Evolutionary conservation across 2,797 vertebrate species (phyloP), one percentile per base, ranked within the genome.

Genomic region (Cyprinella venusta): DNA sequence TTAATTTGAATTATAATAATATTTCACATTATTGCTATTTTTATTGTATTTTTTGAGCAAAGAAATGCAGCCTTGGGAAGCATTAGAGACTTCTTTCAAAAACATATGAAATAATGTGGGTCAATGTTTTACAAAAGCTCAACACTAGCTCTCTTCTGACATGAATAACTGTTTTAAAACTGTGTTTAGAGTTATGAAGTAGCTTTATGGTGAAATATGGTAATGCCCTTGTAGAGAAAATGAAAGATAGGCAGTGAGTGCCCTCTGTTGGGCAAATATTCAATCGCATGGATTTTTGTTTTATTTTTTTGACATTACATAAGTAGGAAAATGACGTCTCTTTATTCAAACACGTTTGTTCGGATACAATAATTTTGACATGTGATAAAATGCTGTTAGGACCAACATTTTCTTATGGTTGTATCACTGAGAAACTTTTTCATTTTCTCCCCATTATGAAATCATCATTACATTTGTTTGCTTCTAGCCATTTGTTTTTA

Each of bases 191-290:
- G 71, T n/a, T 15, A 54, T 52, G 5, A 54, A 54, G 71, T 74
- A 36, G 19, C 3, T 54, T 42, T 45, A n/a, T 45, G n/a, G 13
- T 8, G 33, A 30, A 12, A 26, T 48, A 10, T 8, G 1, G 7
- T 8, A 18, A 67, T 65, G 19, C 21, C 10, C 8, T 69, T 70
- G 42, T 52, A 16, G 61, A 36, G 4, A 30, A 42, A 26, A 36
- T 5, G 16, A 18, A 10, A 50, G 50, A 50, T n/a, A 63, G 21
- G 21, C 6, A 24, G 42, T 36, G 79, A 81, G 42, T 50, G 69
- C 69, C 79, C 68, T 50, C 80, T 74, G n/a, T 12, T 74, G 59
- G 68, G 72, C 40, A 48, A 24, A 24, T 36, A 72, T 81, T 36
- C 15, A 26, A 12, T 65, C 65, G 40, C 15, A 1, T 48, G 8